Percentiles rank a stretch among this genome's conserved stretches.
Conservation (phyloP, 2,888 invertebrate species). For the Cremastinae sp. region DNA sequence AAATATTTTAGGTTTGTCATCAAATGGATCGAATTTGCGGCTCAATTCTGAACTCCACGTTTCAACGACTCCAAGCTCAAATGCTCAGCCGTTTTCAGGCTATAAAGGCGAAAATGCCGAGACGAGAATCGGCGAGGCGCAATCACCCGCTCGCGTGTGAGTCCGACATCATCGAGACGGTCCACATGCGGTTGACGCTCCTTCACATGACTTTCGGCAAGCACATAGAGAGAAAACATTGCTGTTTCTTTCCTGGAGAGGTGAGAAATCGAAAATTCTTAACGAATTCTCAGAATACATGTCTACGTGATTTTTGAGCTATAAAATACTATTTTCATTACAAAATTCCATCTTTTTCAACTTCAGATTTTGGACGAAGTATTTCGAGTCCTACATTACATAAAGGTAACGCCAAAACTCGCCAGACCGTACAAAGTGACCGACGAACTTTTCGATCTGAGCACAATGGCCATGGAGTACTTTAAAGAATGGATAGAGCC, state of each 20-base stretch:
- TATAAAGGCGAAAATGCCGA: slow-evolving; percentile 95
- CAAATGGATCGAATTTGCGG: slow-evolving; percentile 91
- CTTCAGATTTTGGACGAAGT: slow-evolving; percentile 94
- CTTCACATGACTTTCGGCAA: slow-evolving; percentile 97
- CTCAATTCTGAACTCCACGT: slow-evolving; percentile 90
- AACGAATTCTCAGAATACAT: too few relatives aligned
- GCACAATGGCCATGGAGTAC: slow-evolving; percentile 99
- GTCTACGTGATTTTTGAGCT: too few relatives aligned
- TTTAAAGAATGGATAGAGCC: slow-evolving; percentile 97
- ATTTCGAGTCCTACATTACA: slow-evolving; percentile 90
- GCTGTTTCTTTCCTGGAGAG: slow-evolving; percentile 97
- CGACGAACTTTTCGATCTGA: slow-evolving; percentile 95
- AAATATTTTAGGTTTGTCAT: slow-evolving; percentile 88
- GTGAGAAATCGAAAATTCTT: slow-evolving; percentile 80
- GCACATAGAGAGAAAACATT: slow-evolving; percentile 95
- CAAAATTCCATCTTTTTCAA: slow-evolving; percentile 37
- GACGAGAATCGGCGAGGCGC: slow-evolving; percentile 93
- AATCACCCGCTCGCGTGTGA: slow-evolving; percentile 95
- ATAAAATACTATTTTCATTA: background rate
- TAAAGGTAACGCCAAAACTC: slow-evolving; percentile 90
- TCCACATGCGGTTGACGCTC: slow-evolving; percentile 94
- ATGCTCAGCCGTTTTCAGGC: slow-evolving; percentile 92
- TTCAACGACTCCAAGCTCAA: slow-evolving; percentile 91
- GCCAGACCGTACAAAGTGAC: slow-evolving; percentile 95
- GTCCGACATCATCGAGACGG: slow-evolving; percentile 95